These are phyloP conservation scores for Chelonus insularis DNA, from an alignment of 1,140 invertebrate genomes.

Conservation along the genomic window DNA sequence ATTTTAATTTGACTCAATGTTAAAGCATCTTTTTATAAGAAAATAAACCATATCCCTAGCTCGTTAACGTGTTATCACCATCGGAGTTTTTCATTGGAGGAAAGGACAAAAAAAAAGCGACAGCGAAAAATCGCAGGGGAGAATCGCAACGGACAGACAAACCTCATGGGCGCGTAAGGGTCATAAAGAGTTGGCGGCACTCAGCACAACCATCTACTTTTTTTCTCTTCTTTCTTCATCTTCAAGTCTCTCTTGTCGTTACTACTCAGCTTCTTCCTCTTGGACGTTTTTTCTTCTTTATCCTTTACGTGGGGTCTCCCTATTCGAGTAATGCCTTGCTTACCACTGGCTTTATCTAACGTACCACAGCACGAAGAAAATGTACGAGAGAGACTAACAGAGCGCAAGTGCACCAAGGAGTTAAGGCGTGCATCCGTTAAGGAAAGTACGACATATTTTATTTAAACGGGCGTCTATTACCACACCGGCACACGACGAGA, in stretches of 20 bases:
- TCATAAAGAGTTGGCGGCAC: slow-evolving; percentile 22
- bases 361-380: slow-evolving; percentile 9
- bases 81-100: background rate
- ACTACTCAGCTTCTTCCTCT: background rate
- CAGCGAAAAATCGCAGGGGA: slow-evolving; percentile 11
- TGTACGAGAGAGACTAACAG: background rate
- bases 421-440: slow-evolving; percentile 3
- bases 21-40: slow-evolving; percentile 3
- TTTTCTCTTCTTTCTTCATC: background rate
- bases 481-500: no score
- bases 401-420: background rate
- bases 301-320: slow-evolving; percentile 18
- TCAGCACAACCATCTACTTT: slow-evolving; percentile 1
- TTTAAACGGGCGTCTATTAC: background rate
- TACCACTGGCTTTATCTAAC: slow-evolving; percentile 19
- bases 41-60: slow-evolving; percentile 12
- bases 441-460: slow-evolving; percentile 9
- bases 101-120: background rate
- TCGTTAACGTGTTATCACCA: slow-evolving; percentile 21
- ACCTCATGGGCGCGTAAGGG: slow-evolving; percentile 14
- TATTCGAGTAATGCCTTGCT: background rate
- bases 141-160: slow-evolving; percentile 1
- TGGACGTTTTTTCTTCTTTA: background rate
- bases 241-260: background rate
- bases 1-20: slow-evolving; percentile 5